Evolutionary conservation across 1,140 invertebrate genomes (phyloP), one percentile per base, ranked within the genome.

Genomic region (Triops longicaudatus): DNA sequence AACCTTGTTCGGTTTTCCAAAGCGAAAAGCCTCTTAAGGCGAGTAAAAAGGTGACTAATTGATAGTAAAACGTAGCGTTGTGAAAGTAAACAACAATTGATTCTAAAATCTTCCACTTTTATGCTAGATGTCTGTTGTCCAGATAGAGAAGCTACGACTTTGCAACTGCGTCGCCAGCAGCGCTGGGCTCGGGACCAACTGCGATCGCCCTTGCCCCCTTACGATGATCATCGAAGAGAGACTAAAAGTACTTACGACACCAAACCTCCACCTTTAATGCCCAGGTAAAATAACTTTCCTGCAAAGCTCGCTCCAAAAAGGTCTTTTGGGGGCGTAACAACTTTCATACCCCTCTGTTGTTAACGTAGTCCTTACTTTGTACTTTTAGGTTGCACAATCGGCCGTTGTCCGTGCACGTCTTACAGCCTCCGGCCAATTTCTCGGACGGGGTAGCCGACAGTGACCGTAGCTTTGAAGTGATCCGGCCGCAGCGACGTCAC

Each of bases 401-500:
- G 14, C 50, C 50, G 50, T 17, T 63, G 22, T 63, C 50, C 4
- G 50, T 22, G 50, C 50, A 63, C 2, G 50, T 63, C 17, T 22
- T 63, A 22, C 50, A 63, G 17, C 50, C 50, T n/a, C 50, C 50
- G 17, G 50, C 50, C 5, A 63, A 63, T 17, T 63, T 63, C 50
- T 63, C 50, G 50, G 50, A 63, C 50, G 50, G 50, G 22, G 50
- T 63, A 9, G 10, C 14, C 14, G 50, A 63, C 10, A 63, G 50
- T 63, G 50, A 63, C 50, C 50, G 50, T 9, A 63, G 50, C 22
- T 63, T 63, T 22, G 50, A 63, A 63, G 50, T 63, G 50, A 63
- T 63, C 10, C 50, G 50, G 14, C 50, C 50, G 17, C 50, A 63
- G 22, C 50, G 50, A 63, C 50, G 50, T 63, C 50, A 63, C 50